phyloP scores from a whole-genome alignment of 2,113 vertebrate species.

The Nesoenas mayeri region DNA sequence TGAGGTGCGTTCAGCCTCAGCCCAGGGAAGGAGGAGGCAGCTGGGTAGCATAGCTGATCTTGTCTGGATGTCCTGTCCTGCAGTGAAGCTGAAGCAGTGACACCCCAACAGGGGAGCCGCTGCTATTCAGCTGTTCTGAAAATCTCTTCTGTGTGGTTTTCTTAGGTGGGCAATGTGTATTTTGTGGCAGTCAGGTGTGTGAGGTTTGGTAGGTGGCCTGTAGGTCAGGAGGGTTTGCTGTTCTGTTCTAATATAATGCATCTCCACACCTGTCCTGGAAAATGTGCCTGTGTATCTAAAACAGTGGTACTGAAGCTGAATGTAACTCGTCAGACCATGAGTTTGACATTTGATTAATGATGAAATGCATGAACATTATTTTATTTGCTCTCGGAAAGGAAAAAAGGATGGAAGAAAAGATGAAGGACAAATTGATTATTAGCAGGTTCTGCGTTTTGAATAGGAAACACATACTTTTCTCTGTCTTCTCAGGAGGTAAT shows the following conservation, averaged over 20 bases:
- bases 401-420: not conserved
- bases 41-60: not conserved
- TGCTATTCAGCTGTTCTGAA: not conserved
- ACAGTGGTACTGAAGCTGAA: not conserved
- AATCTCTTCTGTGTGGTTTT: not conserved
- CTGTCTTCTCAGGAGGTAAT: not conserved
- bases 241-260: not conserved
- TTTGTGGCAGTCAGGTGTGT: not conserved
- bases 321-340: not conserved
- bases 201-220: not conserved
- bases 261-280: not conserved
- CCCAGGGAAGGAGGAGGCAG: not conserved
- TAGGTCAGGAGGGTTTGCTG: not conserved
- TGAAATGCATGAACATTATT: not conserved
- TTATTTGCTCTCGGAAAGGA: not conserved
- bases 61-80: not conserved
- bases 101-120: not conserved
- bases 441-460: not conserved
- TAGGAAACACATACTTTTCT: not conserved
- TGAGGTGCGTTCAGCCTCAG: rapidly evolving
- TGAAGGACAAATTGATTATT: not conserved
- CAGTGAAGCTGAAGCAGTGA: not conserved
- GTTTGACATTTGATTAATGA: not conserved
- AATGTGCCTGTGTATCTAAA: not conserved
- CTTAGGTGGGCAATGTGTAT: not conserved